phyloP scores from a whole-genome alignment of 1,140 invertebrate genomes.

The Himalopsyche phryganea region DNA sequence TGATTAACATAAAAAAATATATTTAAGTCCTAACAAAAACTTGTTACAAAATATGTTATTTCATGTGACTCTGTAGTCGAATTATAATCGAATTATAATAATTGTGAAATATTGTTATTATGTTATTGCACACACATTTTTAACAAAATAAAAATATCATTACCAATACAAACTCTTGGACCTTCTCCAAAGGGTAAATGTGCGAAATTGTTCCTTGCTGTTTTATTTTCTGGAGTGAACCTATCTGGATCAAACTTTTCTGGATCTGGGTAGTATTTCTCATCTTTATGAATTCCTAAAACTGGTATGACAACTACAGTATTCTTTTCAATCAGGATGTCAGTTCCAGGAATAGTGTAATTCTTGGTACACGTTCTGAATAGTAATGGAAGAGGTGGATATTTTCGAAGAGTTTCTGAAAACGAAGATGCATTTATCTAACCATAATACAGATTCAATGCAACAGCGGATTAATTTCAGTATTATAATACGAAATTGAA shows the following conservation, averaged over 20 bases:
- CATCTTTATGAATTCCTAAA: conserved; percentile 44
- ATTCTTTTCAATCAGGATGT: conserved; percentile 49
- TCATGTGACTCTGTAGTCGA: too few species aligned
- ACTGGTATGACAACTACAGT: conserved; percentile 49
- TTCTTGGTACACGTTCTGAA: conserved; percentile 34
- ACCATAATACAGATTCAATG: too few species aligned
- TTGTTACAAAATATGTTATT: too few species aligned
- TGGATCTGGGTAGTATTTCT: conserved; percentile 40
- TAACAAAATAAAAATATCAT: too few species aligned
- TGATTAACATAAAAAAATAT: too few species aligned
- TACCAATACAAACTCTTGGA: conserved; percentile 55
- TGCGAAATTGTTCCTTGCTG: conserved; percentile 39
- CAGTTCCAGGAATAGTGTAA: conserved; percentile 47
- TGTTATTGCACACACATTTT: too few species aligned
- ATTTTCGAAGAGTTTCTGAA: conserved; percentile 39
- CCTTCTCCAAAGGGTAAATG: conserved; percentile 58
- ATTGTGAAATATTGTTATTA: too few species aligned
- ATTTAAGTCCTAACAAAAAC: too few species aligned
- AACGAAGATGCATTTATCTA: too few species aligned
- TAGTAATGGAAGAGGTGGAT: conserved; percentile 36
- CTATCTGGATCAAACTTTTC: conserved; percentile 47
- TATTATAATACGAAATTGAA: too few species aligned
- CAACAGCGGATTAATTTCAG: too few species aligned
- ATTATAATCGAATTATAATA: too few species aligned
- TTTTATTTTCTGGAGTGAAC: conserved; percentile 39